Base-by-base conservation (phyloP, 1,140 invertebrate genomes). In the Micrasema minimum region DNA sequence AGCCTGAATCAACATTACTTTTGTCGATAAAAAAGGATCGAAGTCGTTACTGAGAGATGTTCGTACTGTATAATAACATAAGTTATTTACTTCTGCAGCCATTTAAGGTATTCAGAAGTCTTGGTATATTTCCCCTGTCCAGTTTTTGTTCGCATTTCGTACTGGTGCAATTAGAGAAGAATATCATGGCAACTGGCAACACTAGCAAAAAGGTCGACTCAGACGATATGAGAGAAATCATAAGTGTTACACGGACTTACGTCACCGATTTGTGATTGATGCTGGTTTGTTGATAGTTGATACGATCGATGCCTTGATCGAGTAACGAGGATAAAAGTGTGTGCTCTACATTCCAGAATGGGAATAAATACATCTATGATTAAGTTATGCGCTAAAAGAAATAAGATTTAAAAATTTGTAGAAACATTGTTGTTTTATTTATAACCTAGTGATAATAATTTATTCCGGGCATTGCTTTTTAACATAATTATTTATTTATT, bases 241-340 rank as follows among this genome's bases (percentile, higher is more conserved):
- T 55, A 55, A 55, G 51, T 55, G 51, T 26, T 20, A 55, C 51
- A 55, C 51, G 26, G n/a, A 55, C 22, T 31, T 23, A 55, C 23
- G 51, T 16, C 51, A 14, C 51, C 6, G 14, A 14, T 9, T 48
- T 55, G 51, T 55, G 51, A 55, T 55, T 55, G 51, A 55, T 55
- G 23, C 46, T 48, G 18, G 4, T 48, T 20, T 16, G 10, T 20
- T 31, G 26, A 31, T 31, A 31, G 46, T 11, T 38, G 37, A 5
- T 38, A 38, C 18, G 18, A 20, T 1, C 46, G 16, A 45, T 14
- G 43, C 46, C 26, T 31, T 31, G 26, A 31, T 31, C 26, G 26
- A 31, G 26, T 31, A 31, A n/a, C n/a, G n/a, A n/a, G 26, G 26
- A 31, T 31, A 31, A 2, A 31, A 31, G 26, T 31, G 7, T 31